A percentile compares a stretch with the other conserved stretches of the same genome.
Conservation (phyloP, 2,797 vertebrate genomes). For the Diplodus sargus region DNA sequence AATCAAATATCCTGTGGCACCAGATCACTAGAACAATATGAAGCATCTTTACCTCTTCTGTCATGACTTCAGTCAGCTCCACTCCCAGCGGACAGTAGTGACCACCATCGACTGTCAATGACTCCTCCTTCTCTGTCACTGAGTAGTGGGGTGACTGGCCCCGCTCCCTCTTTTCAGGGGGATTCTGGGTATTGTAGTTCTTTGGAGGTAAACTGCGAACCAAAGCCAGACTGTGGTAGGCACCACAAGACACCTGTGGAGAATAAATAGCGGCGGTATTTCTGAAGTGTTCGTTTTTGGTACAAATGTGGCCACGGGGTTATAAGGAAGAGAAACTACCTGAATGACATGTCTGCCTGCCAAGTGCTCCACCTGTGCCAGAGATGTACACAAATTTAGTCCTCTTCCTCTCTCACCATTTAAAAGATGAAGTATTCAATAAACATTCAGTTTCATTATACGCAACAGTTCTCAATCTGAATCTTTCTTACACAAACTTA, state of each 20-base stretch:
- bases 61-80: constrained; percentile 85
- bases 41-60: constrained; percentile 57
- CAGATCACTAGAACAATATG: not conserved
- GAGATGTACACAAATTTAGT: constrained; percentile 10
- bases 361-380: constrained; percentile 89
- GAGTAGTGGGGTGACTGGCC: constrained; percentile 89
- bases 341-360: constrained; percentile 94
- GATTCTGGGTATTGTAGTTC: constrained; percentile 77
- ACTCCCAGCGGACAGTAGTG: constrained; percentile 96
- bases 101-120: constrained; percentile 89
- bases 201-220: constrained; percentile 88
- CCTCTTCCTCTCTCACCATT: not conserved
- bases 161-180: constrained; percentile 88
- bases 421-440: not conserved
- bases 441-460: not conserved
- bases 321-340: constrained; percentile 56
- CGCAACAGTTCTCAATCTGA: not conserved
- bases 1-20: not conserved
- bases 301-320: not conserved
- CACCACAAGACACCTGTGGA: constrained; percentile 89
- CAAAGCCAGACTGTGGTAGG: constrained; percentile 94
- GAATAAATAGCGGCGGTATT: constrained; percentile 14
- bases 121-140: constrained; percentile 90
- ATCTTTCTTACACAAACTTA: constrained; percentile 13
- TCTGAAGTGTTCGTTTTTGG: constrained; percentile 1